Evolutionary conservation across 2,797 vertebrate species (phyloP).

Genomic region (Coregonus suidteri): DNA sequence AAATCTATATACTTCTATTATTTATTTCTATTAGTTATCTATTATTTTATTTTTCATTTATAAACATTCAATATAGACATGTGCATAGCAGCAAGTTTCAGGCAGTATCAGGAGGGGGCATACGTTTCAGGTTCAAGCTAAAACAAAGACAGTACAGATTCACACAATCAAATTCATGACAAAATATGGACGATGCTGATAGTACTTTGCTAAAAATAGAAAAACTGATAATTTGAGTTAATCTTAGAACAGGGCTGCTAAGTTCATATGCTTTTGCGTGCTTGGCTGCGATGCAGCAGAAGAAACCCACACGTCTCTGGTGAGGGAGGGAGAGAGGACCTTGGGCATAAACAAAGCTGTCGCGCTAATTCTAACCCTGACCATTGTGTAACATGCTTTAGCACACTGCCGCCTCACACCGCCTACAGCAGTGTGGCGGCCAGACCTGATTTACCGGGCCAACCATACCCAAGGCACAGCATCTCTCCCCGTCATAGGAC

Average conservation of each 20-base stretch:
- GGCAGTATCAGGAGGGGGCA: no score
- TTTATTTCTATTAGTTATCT: background rate
- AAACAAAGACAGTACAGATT: background rate
- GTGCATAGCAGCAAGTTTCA: background rate
- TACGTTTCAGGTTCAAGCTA: background rate
- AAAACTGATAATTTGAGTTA: background rate
- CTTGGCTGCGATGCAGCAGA: constrained; percentile 25
- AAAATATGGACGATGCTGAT: background rate
- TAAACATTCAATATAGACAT: background rate
- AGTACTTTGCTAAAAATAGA: background rate
- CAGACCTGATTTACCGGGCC: background rate
- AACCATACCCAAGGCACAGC: background rate
- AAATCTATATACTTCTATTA: background rate
- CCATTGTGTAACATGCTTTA: constrained; percentile 38
- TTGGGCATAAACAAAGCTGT: constrained; percentile 51
- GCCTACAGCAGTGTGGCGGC: constrained; percentile 9
- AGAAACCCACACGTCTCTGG: background rate
- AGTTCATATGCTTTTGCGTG: constrained; percentile 2
- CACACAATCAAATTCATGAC: background rate
- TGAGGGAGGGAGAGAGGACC: background rate
- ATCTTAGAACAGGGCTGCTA: background rate
- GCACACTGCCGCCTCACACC: constrained; percentile 9
- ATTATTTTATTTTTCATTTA: background rate
- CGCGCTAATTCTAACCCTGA: constrained; percentile 55
- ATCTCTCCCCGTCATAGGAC: background rate